Percentiles rank a stretch among this genome's conserved stretches.
phyloP scores from a whole-genome alignment of 2,113 vertebrate genomes.

The Alectura lathami region DNA sequence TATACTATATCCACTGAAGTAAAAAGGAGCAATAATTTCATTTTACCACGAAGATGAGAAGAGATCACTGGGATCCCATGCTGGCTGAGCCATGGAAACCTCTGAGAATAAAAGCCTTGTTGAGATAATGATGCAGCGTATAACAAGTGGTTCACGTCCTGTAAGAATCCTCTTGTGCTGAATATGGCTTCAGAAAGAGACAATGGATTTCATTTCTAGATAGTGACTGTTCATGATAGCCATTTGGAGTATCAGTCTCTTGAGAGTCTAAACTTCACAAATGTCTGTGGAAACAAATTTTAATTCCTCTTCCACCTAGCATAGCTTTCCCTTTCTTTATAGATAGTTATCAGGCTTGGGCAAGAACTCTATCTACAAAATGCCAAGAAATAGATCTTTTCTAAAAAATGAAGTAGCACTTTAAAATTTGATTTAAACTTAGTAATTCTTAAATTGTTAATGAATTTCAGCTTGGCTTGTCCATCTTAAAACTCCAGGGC shows the following conservation, averaged over 20 bases:
- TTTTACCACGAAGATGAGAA: not conserved
- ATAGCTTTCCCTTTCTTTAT: not conserved
- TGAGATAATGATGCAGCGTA: not conserved
- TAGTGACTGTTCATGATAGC: not conserved
- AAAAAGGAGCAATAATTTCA: not conserved
- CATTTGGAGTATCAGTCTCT: not conserved
- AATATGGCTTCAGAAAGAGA: not conserved
- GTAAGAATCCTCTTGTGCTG: not conserved
- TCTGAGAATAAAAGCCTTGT: not conserved
- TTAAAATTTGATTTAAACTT: not conserved
- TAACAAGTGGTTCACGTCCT: not conserved
- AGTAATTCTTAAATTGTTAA: slow-evolving; percentile 6
- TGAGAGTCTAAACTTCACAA: not conserved
- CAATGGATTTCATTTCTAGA: not conserved
- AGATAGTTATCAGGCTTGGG: slow-evolving; percentile 16
- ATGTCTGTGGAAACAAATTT: not conserved
- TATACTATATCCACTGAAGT: not conserved
- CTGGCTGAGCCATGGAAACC: not conserved
- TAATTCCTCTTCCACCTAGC: not conserved
- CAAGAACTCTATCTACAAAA: not conserved
- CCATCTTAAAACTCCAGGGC: slow-evolving; percentile 41
- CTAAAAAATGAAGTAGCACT: not conserved
- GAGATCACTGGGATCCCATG: not conserved
- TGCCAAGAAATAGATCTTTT: not conserved
- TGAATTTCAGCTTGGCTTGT: slow-evolving; percentile 46